Conservation (phyloP, 2,797 vertebrate genomes). For the Pagetopsis macropterus region DNA sequence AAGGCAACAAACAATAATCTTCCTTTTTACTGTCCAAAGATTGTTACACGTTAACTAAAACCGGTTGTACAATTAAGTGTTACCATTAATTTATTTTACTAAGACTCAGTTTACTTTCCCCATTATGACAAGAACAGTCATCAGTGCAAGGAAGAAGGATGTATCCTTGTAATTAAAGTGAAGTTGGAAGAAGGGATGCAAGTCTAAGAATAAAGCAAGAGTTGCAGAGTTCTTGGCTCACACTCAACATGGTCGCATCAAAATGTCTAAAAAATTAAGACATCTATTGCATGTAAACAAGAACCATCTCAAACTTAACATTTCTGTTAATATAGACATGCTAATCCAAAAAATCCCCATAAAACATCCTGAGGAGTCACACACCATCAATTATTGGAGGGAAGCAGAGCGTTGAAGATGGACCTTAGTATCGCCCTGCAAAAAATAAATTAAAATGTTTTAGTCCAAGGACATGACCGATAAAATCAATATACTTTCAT, state of each 20-base stretch:
- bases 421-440: slow-evolving; percentile 79
- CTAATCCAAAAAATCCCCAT: slow-evolving; percentile 30
- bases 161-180: slow-evolving; percentile 7
- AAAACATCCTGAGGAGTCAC: slow-evolving; percentile 49
- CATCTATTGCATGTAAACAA: slow-evolving; percentile 66
- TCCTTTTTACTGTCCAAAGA: not conserved
- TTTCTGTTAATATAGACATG: slow-evolving; percentile 47
- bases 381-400: slow-evolving; percentile 47
- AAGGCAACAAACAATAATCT: not conserved
- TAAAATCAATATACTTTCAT: not conserved
- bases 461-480: slow-evolving; percentile 5
- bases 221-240: slow-evolving; percentile 45
- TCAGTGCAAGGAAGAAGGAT: not conserved
- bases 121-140: slow-evolving; percentile 6
- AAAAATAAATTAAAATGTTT: slow-evolving; percentile 40
- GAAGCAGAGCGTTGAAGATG: slow-evolving; percentile 38
- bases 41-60: not conserved
- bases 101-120: slow-evolving; percentile 8
- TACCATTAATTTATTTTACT: not conserved
- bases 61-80: slow-evolving; percentile 38
- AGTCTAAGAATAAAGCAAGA: slow-evolving; percentile 16
- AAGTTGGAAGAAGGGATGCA: slow-evolving; percentile 17
- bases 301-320: slow-evolving; percentile 47
- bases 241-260: slow-evolving; percentile 41
- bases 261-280: slow-evolving; percentile 61